phyloP scores from a whole-genome alignment of 2,113 vertebrate genomes.

The Pelmatolapia mariae region DNA sequence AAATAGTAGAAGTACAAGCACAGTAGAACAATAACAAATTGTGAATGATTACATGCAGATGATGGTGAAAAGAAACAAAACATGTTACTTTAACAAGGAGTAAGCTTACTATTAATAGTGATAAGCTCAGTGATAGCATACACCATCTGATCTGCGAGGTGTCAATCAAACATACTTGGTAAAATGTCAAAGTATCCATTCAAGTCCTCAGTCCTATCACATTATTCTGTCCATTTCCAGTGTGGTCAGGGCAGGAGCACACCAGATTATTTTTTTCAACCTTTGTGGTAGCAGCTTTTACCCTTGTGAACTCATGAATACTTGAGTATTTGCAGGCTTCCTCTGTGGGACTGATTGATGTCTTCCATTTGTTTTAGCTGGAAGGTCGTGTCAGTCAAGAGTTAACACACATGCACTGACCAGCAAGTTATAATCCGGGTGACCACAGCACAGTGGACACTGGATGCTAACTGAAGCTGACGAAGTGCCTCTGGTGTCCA shows the following conservation, averaged over 20 bases:
- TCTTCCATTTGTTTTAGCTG: constrained; percentile 24
- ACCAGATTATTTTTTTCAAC: background rate
- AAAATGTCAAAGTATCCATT: background rate
- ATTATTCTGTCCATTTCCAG: background rate
- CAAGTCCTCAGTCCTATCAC: background rate
- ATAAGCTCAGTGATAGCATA: background rate
- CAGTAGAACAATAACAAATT: background rate
- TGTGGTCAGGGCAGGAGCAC: background rate
- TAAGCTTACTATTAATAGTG: background rate
- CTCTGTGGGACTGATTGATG: constrained; percentile 31
- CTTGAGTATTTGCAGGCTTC: constrained; percentile 8
- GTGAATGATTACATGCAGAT: background rate
- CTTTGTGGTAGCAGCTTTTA: constrained; percentile 9
- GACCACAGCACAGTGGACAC: constrained; percentile 43
- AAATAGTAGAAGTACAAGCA: background rate
- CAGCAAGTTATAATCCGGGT: constrained; percentile 33
- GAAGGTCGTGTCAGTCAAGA: constrained; percentile 41
- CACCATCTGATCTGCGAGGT: background rate
- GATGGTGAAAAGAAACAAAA: background rate
- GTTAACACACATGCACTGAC: constrained; percentile 18
- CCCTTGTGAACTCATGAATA: constrained; percentile 14
- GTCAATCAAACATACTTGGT: background rate
- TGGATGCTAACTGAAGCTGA: constrained; percentile 50
- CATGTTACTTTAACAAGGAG: background rate
- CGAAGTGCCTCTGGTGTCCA: constrained; percentile 43